phyloP scores from a whole-genome alignment of 2,888 invertebrate genomes.

The Poecilus cupreus region DNA sequence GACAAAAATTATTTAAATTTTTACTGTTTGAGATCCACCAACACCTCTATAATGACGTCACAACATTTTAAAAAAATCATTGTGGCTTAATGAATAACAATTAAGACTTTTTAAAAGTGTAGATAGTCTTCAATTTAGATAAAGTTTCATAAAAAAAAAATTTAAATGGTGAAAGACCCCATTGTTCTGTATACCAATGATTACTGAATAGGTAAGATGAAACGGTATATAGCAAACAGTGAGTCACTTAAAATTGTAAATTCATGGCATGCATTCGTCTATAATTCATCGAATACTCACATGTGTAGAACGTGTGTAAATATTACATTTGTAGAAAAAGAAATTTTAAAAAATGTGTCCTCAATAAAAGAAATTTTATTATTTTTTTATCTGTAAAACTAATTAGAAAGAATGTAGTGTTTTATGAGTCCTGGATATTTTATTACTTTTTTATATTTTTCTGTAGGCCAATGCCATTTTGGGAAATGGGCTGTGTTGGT shows the following conservation, averaged over 20 bases:
- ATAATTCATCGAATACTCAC: slow-evolving; percentile 15
- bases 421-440: slow-evolving; percentile 5
- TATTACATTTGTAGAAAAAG: neutral
- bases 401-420: slow-evolving; percentile 15
- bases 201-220: neutral
- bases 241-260: slow-evolving; percentile 2
- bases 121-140: too few relatives aligned
- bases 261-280: slow-evolving; percentile 8
- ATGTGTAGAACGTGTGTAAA: neutral
- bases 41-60: too few relatives aligned
- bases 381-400: slow-evolving; percentile 19
- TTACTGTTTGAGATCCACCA: too few relatives aligned
- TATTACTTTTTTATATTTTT: neutral
- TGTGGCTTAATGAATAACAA: too few relatives aligned
- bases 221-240: neutral
- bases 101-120: too few relatives aligned
- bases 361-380: slow-evolving; percentile 14
- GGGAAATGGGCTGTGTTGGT: neutral
- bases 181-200: too few relatives aligned
- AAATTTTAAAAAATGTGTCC: slow-evolving; percentile 23
- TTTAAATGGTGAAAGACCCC: too few relatives aligned
- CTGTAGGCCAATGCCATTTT: neutral
- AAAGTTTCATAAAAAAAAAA: too few relatives aligned
- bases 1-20: too few relatives aligned
- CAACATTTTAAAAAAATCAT: too few relatives aligned